These are phyloP conservation scores for Caenorhabditis angaria DNA, from an alignment of 2,888 invertebrate genomes.

Conservation along the genomic window DNA sequence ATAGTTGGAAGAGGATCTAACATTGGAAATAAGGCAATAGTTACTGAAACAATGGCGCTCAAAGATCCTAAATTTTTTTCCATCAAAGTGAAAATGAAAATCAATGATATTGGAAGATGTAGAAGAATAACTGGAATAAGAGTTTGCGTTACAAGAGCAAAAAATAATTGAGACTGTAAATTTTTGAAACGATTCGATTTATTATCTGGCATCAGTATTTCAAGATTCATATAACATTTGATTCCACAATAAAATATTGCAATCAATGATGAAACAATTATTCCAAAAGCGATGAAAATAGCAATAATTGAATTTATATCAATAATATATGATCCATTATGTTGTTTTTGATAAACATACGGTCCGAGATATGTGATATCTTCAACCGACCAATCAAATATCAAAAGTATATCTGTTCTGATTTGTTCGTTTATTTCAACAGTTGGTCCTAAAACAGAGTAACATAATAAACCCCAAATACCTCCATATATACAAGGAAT, in stretches of 20 bases:
- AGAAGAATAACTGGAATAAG: constrained; percentile 28
- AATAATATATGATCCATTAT: too few relatives aligned
- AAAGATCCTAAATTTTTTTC: constrained; percentile 23
- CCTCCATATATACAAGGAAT: too few relatives aligned
- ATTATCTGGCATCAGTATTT: neutral
- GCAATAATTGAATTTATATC: too few relatives aligned
- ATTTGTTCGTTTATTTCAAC: too few relatives aligned
- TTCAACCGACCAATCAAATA: too few relatives aligned
- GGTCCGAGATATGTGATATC: too few relatives aligned
- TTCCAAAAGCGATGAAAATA: too few relatives aligned
- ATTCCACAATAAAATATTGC: constrained; percentile 22
- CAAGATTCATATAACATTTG: constrained; percentile 18
- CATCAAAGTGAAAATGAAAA: constrained; percentile 24
- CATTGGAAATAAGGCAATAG: constrained; percentile 29
- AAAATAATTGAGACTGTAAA: neutral
- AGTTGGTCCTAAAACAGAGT: too few relatives aligned
- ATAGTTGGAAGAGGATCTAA: constrained; percentile 29
- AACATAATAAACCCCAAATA: too few relatives aligned
- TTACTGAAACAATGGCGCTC: constrained; percentile 26
- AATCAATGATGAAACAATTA: too few relatives aligned
- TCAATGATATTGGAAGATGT: constrained; percentile 19
- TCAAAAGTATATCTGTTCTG: too few relatives aligned
- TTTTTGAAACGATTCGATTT: neutral
- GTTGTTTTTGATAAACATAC: too few relatives aligned
- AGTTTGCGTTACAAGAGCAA: constrained; percentile 8